These are phyloP conservation scores for Hemithea aestivaria DNA, from an alignment of 2,888 invertebrate genomes.

Conservation along the genomic window DNA sequence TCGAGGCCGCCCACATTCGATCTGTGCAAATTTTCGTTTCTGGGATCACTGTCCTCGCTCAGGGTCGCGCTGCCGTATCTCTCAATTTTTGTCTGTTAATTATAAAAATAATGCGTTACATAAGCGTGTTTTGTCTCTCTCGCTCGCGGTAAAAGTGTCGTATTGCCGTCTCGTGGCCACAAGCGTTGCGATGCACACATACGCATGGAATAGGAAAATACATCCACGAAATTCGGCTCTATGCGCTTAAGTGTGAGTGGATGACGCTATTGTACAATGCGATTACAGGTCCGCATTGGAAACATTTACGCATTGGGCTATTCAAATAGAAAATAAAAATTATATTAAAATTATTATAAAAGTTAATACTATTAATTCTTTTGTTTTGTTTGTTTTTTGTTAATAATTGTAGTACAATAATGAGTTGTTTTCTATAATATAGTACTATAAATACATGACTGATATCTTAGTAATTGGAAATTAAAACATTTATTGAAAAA, in stretches of 20 bases:
- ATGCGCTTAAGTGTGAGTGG: constrained; percentile 59
- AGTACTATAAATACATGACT: too few relatives aligned
- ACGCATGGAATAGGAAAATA: constrained; percentile 63
- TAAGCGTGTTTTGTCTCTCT: constrained; percentile 54
- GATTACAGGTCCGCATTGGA: constrained; percentile 69
- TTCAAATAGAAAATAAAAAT: too few relatives aligned
- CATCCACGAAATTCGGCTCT: constrained; percentile 72
- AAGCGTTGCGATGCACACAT: constrained; percentile 63
- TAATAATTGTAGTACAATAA: too few relatives aligned
- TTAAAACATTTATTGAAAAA: too few relatives aligned
- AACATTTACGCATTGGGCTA: constrained; percentile 22
- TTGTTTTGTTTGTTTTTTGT: too few relatives aligned
- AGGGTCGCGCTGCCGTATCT: constrained; percentile 74
- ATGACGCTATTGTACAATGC: constrained; percentile 77
- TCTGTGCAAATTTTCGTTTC: constrained; percentile 76
- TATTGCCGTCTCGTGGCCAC: constrained; percentile 47
- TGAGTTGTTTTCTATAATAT: too few relatives aligned
- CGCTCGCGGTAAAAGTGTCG: constrained; percentile 24
- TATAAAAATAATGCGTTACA: constrained; percentile 80
- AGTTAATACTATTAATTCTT: too few relatives aligned
- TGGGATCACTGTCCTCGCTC: constrained; percentile 71
- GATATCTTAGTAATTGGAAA: too few relatives aligned
- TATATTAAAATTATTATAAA: too few relatives aligned
- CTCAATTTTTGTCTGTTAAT: constrained; percentile 79
- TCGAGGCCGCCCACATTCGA: constrained; percentile 79